These are phyloP conservation scores for Tromatobia lineatoria DNA, from an alignment of 2,888 invertebrate genomes.

Conservation along the genomic window DNA sequence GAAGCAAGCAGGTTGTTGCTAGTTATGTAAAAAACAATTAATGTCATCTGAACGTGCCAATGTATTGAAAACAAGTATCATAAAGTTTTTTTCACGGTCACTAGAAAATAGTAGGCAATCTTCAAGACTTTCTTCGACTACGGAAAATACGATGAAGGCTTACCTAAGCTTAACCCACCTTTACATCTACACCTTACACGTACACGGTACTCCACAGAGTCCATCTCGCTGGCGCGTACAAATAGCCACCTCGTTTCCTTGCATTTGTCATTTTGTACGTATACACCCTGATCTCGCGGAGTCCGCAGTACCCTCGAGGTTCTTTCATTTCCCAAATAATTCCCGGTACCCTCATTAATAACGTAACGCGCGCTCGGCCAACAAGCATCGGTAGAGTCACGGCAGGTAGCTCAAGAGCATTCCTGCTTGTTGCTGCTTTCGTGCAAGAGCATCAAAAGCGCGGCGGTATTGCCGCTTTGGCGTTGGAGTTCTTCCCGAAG, in stretches of 20 bases:
- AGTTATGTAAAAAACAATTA: too few relatives aligned
- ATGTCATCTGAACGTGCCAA: not conserved
- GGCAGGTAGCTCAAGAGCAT: slow-evolving; percentile 67
- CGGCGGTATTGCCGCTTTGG: slow-evolving; percentile 32
- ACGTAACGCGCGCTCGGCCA: slow-evolving; percentile 79
- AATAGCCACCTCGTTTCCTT: slow-evolving; percentile 82
- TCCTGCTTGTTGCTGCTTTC: slow-evolving; percentile 49
- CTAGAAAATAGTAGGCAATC: slow-evolving; percentile 19
- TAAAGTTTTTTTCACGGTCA: slow-evolving; percentile 4
- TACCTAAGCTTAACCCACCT: slow-evolving; percentile 4
- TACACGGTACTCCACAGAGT: slow-evolving; percentile 57
- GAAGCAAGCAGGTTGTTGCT: too few relatives aligned
- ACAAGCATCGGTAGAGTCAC: slow-evolving; percentile 63
- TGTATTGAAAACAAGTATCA: slow-evolving; percentile 22
- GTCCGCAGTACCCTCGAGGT: slow-evolving; percentile 65
- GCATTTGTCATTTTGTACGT: slow-evolving; percentile 81
- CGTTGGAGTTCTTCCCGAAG: slow-evolving; percentile 34
- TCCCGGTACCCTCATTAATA: slow-evolving; percentile 82
- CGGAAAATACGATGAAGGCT: slow-evolving; percentile 44
- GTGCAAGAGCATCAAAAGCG: slow-evolving; percentile 44
- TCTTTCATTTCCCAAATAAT: slow-evolving; percentile 83
- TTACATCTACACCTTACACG: not conserved
- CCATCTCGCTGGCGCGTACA: slow-evolving; percentile 78
- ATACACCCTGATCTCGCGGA: slow-evolving; percentile 30
- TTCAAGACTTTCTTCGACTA: slow-evolving; percentile 45